A percentile compares a stretch with the other conserved stretches of the same genome.
Evolutionary conservation across 2,797 vertebrate genomes (phyloP).

Genomic region (Thamnophis elegans): DNA sequence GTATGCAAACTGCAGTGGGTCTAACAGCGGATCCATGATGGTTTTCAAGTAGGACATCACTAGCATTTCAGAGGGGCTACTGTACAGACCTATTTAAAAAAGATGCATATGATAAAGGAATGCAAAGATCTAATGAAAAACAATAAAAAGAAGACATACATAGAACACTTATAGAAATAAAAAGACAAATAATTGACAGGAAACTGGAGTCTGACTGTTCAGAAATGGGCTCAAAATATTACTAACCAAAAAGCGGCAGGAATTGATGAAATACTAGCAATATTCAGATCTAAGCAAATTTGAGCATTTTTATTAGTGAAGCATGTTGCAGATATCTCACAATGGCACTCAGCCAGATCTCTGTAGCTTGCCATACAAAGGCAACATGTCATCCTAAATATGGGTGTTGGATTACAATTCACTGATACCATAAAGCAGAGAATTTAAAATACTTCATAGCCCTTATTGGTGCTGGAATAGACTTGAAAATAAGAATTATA

Average conservation of each 20-base stretch:
- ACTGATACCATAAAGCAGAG: neutral
- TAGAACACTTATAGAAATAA: neutral
- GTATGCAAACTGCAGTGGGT: too few species aligned
- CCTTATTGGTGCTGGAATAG: neutral
- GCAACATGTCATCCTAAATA: neutral
- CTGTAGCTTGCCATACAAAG: neutral
- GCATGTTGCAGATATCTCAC: neutral
- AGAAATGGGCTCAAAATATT: neutral
- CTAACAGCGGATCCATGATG: too few species aligned
- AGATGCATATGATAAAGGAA: neutral
- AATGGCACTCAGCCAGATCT: neutral
- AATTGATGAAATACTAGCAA: neutral
- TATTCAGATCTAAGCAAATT: neutral
- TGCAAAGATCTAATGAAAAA: neutral
- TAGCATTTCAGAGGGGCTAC: neutral
- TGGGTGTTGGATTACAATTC: neutral
- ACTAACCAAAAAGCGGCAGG: neutral
- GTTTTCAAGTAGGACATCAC: too few species aligned
- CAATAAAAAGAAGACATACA: neutral
- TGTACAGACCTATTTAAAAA: neutral
- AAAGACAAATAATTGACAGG: neutral
- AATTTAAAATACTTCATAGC: neutral
- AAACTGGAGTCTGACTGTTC: neutral
- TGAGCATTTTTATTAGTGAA: neutral
- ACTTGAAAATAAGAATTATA: neutral